Percentiles rank a stretch among this genome's conserved stretches.
These are phyloP conservation scores for Arge pagana DNA, from an alignment of 2,888 invertebrate species.

Conservation along the genomic window DNA sequence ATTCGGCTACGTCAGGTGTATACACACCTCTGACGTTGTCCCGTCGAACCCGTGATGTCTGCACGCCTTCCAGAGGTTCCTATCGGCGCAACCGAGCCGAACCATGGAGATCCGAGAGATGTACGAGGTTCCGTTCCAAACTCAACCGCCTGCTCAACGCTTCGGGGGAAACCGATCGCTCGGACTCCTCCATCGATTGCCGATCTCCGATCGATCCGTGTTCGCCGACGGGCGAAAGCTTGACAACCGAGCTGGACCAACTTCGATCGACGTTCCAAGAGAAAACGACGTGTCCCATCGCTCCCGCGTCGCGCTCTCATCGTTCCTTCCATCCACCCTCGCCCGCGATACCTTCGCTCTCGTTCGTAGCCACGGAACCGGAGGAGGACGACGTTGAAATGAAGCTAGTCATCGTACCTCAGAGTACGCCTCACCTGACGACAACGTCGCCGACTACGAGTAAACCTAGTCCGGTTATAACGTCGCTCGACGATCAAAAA, in stretches of 20 bases:
- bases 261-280: too few species aligned
- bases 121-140: neutral
- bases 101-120: constrained; percentile 33
- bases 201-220: constrained; percentile 20
- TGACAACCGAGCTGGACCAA: too few species aligned
- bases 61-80: too few species aligned
- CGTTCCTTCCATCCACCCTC: too few species aligned
- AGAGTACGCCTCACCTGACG: constrained; percentile 38
- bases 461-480: constrained; percentile 32
- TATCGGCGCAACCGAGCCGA: too few species aligned
- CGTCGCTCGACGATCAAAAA: constrained; percentile 36
- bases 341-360: constrained; percentile 41
- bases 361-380: constrained; percentile 40
- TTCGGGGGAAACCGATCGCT: too few species aligned
- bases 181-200: constrained; percentile 34
- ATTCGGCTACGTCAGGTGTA: constrained; percentile 26
- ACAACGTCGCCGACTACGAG: constrained; percentile 36
- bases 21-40: neutral
- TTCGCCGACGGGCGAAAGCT: too few species aligned
- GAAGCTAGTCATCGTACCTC: constrained; percentile 43
- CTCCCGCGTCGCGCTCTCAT: constrained; percentile 36
- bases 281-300: too few species aligned
- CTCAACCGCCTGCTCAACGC: constrained; percentile 1
- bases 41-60: too few species aligned
- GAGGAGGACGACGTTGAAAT: constrained; percentile 41